These are phyloP conservation scores for Ophiothrix spiculata DNA, from an alignment of 35 echinoderm and acorn worm species.

Conservation along the genomic window DNA sequence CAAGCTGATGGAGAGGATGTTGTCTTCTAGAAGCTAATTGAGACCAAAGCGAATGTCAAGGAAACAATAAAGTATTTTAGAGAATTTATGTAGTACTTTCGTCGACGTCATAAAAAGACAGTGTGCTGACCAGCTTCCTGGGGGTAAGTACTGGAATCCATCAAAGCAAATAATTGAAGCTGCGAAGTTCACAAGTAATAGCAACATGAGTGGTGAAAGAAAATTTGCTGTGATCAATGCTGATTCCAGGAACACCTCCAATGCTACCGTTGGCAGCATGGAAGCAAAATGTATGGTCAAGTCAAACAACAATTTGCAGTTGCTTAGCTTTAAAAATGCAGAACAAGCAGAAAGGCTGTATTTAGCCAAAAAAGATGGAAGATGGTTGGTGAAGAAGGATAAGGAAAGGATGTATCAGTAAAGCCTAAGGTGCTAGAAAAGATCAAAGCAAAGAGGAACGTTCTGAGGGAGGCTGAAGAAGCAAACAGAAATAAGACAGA, in stretches of 20 bases:
- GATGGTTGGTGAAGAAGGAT: background rate
- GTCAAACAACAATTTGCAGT: background rate
- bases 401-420: background rate
- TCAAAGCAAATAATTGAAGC: background rate
- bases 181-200: background rate
- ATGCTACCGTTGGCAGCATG: background rate
- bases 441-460: background rate
- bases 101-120: background rate
- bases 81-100: background rate
- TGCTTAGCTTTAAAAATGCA: background rate
- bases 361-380: background rate
- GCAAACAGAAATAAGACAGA: too few species aligned
- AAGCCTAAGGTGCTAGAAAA: background rate
- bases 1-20: background rate
- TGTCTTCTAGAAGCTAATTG: background rate
- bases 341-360: background rate
- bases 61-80: too few species aligned
- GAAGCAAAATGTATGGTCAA: background rate
- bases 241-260: background rate
- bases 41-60: background rate
- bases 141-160: background rate
- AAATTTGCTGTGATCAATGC: background rate
- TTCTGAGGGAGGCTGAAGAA: background rate
- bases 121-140: background rate
- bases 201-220: background rate